These are phyloP conservation scores for Herpetotheres cachinnans DNA, from an alignment of 2,113 vertebrate genomes.

Conservation along the genomic window DNA sequence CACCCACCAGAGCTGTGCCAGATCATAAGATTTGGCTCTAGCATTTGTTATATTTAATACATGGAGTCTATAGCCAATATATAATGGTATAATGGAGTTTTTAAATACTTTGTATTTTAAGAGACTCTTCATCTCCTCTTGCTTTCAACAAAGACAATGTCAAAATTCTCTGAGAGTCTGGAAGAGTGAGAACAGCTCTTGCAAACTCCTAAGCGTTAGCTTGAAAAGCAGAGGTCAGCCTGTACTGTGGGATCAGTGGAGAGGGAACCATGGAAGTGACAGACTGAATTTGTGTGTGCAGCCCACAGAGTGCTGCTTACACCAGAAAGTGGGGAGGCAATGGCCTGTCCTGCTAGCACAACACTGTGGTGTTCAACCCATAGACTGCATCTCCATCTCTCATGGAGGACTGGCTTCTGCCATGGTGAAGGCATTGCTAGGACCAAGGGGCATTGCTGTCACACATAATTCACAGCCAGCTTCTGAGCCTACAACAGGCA, in stretches of 20 bases:
- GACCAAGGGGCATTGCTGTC: not conserved
- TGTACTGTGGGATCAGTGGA: not conserved
- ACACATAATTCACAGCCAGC: not conserved
- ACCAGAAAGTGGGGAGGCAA: not conserved
- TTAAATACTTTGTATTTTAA: not conserved
- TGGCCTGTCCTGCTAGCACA: not conserved
- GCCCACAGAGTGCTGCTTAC: not conserved
- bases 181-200: not conserved
- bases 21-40: not conserved
- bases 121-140: not conserved
- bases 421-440: not conserved
- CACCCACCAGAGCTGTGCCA: not conserved
- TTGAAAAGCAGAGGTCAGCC: not conserved
- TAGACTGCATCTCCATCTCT: not conserved
- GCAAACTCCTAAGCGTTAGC: not conserved
- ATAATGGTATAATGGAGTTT: not conserved
- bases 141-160: not conserved
- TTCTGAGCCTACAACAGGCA: not conserved
- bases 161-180: not conserved
- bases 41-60: not conserved
- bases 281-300: not conserved
- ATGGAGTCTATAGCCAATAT: not conserved
- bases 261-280: not conserved
- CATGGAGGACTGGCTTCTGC: not conserved
- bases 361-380: fast-evolving